phyloP scores from a whole-genome alignment of 2,113 vertebrate species.

The Polypterus senegalus region DNA sequence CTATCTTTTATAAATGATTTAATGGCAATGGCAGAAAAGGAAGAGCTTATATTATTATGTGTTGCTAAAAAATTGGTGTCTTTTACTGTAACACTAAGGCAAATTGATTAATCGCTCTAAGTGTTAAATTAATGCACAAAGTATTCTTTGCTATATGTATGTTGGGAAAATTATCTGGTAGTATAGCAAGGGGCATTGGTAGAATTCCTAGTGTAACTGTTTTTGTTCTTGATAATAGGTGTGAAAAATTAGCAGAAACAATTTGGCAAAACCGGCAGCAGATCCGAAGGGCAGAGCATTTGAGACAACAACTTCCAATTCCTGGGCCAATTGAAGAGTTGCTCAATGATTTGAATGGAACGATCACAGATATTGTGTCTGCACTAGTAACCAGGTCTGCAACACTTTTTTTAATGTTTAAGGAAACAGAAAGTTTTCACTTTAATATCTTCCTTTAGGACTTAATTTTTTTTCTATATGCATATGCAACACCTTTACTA shows the following conservation, averaged over 20 bases:
- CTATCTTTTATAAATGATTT: too few species aligned
- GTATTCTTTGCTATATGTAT: neutral
- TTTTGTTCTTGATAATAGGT: constrained; percentile 45
- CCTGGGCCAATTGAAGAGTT: constrained; percentile 83
- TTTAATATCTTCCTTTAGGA: too few species aligned
- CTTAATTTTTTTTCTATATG: too few species aligned
- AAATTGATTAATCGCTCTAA: too few species aligned
- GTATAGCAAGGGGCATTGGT: neutral
- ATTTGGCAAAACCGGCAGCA: constrained; percentile 97
- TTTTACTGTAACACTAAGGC: too few species aligned
- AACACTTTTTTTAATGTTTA: neutral
- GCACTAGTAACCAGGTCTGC: constrained; percentile 85
- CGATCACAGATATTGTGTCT: constrained; percentile 93
- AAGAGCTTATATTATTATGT: too few species aligned
- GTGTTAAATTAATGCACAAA: neutral
- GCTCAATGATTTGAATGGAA: constrained; percentile 78
- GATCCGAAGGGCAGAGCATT: constrained; percentile 83
- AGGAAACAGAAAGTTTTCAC: too few species aligned
- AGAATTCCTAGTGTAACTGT: neutral
- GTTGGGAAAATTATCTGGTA: neutral
- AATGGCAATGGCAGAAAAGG: too few species aligned
- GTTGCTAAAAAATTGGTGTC: too few species aligned
- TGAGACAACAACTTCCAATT: constrained; percentile 89
- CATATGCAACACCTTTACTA: too few species aligned
- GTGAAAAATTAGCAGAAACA: constrained; percentile 89